A percentile compares a stretch with the other conserved stretches of the same genome.
Evolutionary conservation across 2,888 invertebrate species (phyloP).

Genomic region (Lysandra bellargus): DNA sequence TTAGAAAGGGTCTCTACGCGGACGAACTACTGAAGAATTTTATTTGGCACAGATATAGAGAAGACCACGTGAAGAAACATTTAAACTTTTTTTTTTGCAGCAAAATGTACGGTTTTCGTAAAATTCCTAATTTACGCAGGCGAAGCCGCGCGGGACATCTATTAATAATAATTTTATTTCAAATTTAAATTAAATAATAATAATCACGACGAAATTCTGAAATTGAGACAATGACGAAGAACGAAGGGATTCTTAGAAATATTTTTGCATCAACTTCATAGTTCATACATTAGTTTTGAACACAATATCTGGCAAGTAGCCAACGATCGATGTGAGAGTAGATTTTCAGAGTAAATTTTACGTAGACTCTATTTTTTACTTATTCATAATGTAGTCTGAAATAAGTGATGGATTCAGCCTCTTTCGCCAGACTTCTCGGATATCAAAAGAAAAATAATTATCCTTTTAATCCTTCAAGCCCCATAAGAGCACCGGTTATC

Average conservation of each 20-base stretch:
- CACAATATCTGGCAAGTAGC: background rate
- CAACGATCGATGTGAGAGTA: background rate
- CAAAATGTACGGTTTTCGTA: no score
- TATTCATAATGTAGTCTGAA: background rate
- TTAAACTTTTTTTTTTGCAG: no score
- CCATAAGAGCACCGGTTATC: no score
- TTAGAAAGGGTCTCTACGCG: no score
- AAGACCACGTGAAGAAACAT: no score
- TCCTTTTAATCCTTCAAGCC: no score
- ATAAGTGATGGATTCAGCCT: background rate
- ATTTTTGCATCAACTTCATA: background rate
- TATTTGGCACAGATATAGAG: no score
- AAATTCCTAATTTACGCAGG: no score
- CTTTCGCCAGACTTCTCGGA: background rate
- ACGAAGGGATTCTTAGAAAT: background rate
- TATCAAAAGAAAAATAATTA: background rate
- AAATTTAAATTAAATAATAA: background rate
- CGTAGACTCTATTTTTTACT: slow-evolving; percentile 10
- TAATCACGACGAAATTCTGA: background rate
- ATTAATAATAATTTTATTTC: background rate
- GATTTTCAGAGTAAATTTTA: background rate
- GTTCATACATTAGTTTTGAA: background rate
- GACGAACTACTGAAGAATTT: no score
- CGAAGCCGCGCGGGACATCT: no score
- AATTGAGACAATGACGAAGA: background rate